A percentile compares a stretch with the other conserved stretches of the same genome.
phyloP scores from a whole-genome alignment of 2,797 vertebrate genomes.

The Sciurus carolinensis region DNA sequence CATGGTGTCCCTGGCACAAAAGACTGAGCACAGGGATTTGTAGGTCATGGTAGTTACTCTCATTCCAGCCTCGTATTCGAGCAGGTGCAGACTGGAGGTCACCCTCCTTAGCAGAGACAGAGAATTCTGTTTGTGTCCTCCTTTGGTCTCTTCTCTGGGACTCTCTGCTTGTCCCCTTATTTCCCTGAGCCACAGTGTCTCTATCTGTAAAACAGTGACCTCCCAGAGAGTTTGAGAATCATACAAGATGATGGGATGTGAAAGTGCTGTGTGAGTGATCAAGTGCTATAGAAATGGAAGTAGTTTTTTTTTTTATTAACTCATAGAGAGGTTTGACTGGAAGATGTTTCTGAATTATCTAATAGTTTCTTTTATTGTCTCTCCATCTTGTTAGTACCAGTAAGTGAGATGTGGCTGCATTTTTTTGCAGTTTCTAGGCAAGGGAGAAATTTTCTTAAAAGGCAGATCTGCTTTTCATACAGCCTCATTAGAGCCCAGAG shows the following conservation, averaged over 20 bases:
- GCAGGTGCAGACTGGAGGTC: neutral
- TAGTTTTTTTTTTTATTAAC: neutral
- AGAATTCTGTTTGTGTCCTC: neutral
- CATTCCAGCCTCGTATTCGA: accelerated
- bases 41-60: neutral
- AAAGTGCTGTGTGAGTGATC: neutral
- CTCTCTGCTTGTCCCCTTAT: neutral
- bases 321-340: neutral
- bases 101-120: neutral
- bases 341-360: conserved; percentile 54
- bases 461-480: conserved; percentile 63
- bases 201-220: neutral
- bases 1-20: neutral
- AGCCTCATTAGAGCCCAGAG: conserved; percentile 68
- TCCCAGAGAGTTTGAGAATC: neutral
- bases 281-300: neutral
- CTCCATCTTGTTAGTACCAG: conserved; percentile 38
- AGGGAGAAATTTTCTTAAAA: conserved; percentile 67
- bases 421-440: conserved; percentile 70
- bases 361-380: conserved; percentile 58
- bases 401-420: conserved; percentile 57
- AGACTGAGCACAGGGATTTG: neutral
- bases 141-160: neutral
- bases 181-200: neutral
- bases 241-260: neutral